These are phyloP conservation scores for Cassiopea andromeda DNA, from an alignment of 30 jellyfish, hydroid and myxozoan species.

Conservation along the genomic window DNA sequence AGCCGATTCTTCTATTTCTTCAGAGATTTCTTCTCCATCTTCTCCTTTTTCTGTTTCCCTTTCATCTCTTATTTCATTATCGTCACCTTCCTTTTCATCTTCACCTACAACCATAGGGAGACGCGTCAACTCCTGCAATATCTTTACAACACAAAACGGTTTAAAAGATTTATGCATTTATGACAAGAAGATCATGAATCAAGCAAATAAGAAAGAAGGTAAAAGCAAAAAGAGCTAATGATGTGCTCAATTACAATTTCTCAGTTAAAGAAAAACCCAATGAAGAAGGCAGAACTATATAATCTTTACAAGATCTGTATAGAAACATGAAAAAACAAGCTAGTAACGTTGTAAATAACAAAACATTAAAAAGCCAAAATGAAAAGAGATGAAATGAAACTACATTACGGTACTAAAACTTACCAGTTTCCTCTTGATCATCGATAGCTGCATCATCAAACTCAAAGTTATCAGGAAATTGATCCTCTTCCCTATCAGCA, in stretches of 20 bases:
- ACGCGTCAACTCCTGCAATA: neutral
- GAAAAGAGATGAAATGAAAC: neutral
- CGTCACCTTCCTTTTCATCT: slow-evolving; percentile 30
- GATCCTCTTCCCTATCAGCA: slow-evolving; percentile 41
- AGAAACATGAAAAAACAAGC: neutral
- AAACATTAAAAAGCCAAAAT: neutral
- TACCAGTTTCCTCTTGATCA: neutral
- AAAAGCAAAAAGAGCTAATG: no score
- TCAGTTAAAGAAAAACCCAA: no score
- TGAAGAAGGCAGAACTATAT: no score
- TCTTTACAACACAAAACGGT: no score
- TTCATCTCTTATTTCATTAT: slow-evolving; percentile 25
- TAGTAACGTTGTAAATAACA: no score
- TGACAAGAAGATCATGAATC: no score
- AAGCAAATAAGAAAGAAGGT: no score
- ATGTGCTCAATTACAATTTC: no score
- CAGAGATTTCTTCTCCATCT: neutral
- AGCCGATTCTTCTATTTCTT: neutral
- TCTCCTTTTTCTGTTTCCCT: slow-evolving; percentile 15
- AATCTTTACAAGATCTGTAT: no score
- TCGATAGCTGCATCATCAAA: slow-evolving; percentile 39
- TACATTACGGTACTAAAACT: neutral
- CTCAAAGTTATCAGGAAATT: slow-evolving; percentile 52
- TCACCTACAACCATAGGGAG: neutral
- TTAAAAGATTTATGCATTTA: no score